Conservation (phyloP, 1,140 invertebrate genomes). For the Vanessa atalanta region DNA sequence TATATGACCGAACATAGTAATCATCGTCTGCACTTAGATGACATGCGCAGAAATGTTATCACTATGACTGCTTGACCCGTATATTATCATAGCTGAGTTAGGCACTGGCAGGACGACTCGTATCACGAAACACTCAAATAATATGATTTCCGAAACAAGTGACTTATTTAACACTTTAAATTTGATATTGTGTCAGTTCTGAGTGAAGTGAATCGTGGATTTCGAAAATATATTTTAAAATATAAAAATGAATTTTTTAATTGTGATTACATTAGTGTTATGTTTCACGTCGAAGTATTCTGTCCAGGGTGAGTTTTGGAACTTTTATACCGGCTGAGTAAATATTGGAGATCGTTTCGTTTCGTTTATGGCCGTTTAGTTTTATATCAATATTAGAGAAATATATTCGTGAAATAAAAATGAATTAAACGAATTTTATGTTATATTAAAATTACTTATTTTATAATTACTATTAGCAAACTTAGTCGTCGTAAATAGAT, state of each 20-base stretch:
- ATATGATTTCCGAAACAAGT: not conserved
- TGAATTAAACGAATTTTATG: not conserved
- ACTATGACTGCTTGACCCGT: constrained; percentile 40
- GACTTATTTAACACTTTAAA: not conserved
- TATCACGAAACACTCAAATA: constrained; percentile 6
- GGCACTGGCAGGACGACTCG: constrained; percentile 37
- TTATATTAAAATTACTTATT: not conserved
- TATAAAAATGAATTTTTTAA: constrained; percentile 47
- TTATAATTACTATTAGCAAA: not conserved
- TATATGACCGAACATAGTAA: constrained; percentile 24
- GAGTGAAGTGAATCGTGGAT: not conserved
- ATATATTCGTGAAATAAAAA: not conserved
- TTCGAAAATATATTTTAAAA: not conserved
- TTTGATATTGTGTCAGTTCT: constrained; percentile 6
- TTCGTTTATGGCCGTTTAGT: not conserved
- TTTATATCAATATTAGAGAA: not conserved
- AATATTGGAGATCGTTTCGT: constrained; percentile 7
- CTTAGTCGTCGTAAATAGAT: not conserved
- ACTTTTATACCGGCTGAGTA: constrained; percentile 15
- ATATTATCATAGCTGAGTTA: constrained; percentile 43
- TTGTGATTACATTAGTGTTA: constrained; percentile 49
- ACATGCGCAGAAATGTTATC: constrained; percentile 58
- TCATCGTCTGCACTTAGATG: constrained; percentile 28
- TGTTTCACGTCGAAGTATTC: constrained; percentile 41
- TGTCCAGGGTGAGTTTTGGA: constrained; percentile 44